Evolutionary conservation across 2,113 vertebrate genomes (phyloP), one percentile per base, ranked within the genome.

Genomic region (Eubucco bourcierii): DNA sequence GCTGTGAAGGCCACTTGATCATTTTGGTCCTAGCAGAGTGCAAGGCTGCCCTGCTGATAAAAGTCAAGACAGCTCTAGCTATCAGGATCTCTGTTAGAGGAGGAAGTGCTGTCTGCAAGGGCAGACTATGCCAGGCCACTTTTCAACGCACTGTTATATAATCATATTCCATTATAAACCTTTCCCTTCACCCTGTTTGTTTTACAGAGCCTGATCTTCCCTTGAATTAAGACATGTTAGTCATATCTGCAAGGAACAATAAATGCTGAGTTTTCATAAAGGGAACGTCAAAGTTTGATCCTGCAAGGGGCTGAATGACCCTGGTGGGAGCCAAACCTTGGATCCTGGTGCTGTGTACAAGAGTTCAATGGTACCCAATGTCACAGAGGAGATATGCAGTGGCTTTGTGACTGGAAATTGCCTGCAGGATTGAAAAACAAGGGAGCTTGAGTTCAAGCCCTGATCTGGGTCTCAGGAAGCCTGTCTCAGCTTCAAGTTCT

Each of bases 1-100:
- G 94, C 95, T 97, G 79, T 87, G 96, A 96, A 96, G 95, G 95
- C 94, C 95, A 95, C 97, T 97, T 96, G 97, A 97, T 96, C 94
- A 85, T 92, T 93, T 88, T 93, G 94, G 95, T 80, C 91, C 1
- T 10, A 90, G 92, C 86, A 91, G 93, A 96, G 94, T 72, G n/a
- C 1, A 28, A 92, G 95, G 89, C 96, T 95, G 87, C 95, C 90
- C 44, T 24, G 81, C 87, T 94, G 94, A 95, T 97, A 97, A 96
- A 91, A 93, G 83, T 89, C 96, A 95, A 67, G 58, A 80, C 92
- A 94, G 89, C 92, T 95, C 95, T 87, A 82, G 88, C 87, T 96
- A 90, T 95, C 66, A 28, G 87, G 76, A 87, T 47, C 14, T 7
- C 75, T 85, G 17, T 76, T 88, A 86, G 87, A 86, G 81, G 68